phyloP scores from a whole-genome alignment of 2,888 invertebrate genomes.

The Leptinotarsa tumamoca region DNA sequence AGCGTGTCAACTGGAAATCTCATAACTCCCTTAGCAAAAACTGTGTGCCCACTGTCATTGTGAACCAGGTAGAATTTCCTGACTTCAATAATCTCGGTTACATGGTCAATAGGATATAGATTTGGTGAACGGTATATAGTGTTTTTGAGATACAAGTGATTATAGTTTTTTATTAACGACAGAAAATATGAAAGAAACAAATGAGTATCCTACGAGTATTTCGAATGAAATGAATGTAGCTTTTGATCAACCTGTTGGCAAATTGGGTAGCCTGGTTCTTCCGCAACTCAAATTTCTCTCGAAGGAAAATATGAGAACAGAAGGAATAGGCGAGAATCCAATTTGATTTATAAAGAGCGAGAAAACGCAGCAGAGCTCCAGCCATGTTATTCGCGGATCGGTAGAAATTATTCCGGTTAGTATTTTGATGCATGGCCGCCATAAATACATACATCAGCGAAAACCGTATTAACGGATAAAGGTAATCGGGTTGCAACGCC shows the following conservation, averaged over 20 bases:
- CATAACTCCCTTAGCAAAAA: too few species aligned
- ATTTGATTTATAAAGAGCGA: constrained; percentile 65
- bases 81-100: too few species aligned
- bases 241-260: constrained; percentile 16
- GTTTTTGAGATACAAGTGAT: too few species aligned
- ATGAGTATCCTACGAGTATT: too few species aligned
- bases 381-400: constrained; percentile 61
- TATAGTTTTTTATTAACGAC: too few species aligned
- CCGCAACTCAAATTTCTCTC: neutral
- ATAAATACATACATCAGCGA: constrained; percentile 65
- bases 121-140: too few species aligned
- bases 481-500: constrained; percentile 58
- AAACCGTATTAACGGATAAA: constrained; percentile 58
- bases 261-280: constrained; percentile 1
- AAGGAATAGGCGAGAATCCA: constrained; percentile 57
- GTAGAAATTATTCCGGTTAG: constrained; percentile 62
- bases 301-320: constrained; percentile 16
- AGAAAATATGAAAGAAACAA: too few species aligned
- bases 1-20: too few species aligned
- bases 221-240: neutral
- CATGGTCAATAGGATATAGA: too few species aligned
- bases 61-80: too few species aligned
- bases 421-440: constrained; percentile 63
- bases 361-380: constrained; percentile 54
- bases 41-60: too few species aligned